phyloP scores from a whole-genome alignment of 37 sponge, comb jelly and placozoan species.

The Chondrosia reniformis region DNA sequence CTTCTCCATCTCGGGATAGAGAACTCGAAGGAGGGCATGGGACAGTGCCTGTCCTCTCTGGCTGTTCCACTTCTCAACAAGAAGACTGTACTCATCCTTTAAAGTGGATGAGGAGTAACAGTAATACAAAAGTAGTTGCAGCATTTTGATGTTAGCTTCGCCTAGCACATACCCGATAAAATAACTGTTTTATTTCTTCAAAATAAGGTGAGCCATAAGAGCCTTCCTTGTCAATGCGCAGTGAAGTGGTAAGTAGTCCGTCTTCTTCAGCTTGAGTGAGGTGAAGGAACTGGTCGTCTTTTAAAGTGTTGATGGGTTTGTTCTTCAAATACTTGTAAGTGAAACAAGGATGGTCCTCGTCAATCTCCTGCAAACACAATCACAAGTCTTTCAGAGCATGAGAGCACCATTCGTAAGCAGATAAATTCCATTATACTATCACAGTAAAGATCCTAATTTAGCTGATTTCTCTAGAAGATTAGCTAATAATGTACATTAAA shows the following conservation, averaged over 20 bases:
- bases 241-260: conserved; percentile 61
- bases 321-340: conserved; percentile 82
- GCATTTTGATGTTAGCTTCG: no score
- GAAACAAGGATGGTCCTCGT: conserved; percentile 72
- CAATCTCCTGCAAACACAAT: conserved; percentile 59
- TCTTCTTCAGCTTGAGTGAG: conserved; percentile 82
- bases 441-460: no score
- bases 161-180: conserved; percentile 59
- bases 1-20: conserved; percentile 85
- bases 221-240: conserved; percentile 50
- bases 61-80: conserved; percentile 95
- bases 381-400: background rate
- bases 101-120: background rate
- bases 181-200: conserved; percentile 84
- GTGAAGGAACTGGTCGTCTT: conserved; percentile 84
- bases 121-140: background rate
- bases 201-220: conserved; percentile 58
- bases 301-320: conserved; percentile 85
- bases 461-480: no score
- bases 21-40: conserved; percentile 77
- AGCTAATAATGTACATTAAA: no score
- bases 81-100: conserved; percentile 85
- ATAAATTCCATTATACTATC: no score
- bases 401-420: no score
- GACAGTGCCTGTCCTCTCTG: conserved; percentile 81